Conservation (phyloP, 2,113 vertebrate genomes). For the Plecturocebus donacophilus region DNA sequence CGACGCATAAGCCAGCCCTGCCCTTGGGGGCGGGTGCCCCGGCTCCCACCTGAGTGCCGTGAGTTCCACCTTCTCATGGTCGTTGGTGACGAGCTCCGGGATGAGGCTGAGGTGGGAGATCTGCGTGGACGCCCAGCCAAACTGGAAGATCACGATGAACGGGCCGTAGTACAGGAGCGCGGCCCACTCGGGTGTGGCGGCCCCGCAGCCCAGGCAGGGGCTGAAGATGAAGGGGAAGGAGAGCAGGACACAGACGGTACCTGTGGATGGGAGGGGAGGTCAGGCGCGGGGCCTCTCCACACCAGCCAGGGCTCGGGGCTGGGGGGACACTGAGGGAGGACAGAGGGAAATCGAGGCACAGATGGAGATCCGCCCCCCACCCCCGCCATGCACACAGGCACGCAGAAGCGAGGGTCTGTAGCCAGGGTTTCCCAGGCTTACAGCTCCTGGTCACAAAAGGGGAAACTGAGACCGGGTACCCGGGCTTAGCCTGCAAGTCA, state of each 20-base stretch:
- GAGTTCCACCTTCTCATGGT: slow-evolving; percentile 95
- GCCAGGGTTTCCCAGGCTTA: too few species aligned
- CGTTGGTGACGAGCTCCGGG: slow-evolving; percentile 91
- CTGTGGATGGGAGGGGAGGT: slow-evolving; percentile 74
- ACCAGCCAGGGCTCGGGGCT: fast-evolving
- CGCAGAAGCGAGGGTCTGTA: neutral
- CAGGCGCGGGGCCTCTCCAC: fast-evolving
- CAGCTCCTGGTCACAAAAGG: too few species aligned
- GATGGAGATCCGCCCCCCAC: fast-evolving
- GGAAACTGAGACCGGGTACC: neutral
- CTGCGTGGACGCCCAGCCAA: slow-evolving; percentile 96
- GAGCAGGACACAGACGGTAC: slow-evolving; percentile 91
- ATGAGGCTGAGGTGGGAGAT: slow-evolving; percentile 97
- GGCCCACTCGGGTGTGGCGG: slow-evolving; percentile 89
- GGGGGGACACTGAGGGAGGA: neutral
- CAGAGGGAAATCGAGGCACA: neutral
- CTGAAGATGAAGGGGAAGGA: slow-evolving; percentile 97
- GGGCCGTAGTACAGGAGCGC: slow-evolving; percentile 92
- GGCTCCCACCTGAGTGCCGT: slow-evolving; percentile 93
- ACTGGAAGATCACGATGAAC: slow-evolving; percentile 95
- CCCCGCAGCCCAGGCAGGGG: slow-evolving; percentile 90
- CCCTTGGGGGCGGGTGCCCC: too few species aligned
- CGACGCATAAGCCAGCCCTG: fast-evolving
- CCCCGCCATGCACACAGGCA: neutral
- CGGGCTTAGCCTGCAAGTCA: neutral